Conservation (phyloP, 2,888 invertebrate genomes). For the Amblyteles armatorius region DNA sequence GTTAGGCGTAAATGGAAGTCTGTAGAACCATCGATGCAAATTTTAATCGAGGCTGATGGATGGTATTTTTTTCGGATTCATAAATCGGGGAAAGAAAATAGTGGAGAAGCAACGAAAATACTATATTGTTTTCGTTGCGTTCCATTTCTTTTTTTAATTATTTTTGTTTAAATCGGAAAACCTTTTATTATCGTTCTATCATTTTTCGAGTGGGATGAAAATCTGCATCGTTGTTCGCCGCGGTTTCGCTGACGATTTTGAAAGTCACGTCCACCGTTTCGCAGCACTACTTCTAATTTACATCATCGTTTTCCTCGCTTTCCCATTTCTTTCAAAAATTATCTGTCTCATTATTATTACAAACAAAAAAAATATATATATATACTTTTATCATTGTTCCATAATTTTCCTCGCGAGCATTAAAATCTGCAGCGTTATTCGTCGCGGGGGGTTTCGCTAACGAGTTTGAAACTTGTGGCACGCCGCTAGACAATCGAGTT, state of each 20-base stretch:
- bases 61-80: background rate
- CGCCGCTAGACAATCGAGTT: constrained; percentile 82
- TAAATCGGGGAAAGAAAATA: too few species aligned
- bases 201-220: too few species aligned
- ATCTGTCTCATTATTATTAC: too few species aligned
- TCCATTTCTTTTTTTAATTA: background rate
- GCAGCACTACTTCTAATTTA: too few species aligned
- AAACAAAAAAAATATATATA: too few species aligned
- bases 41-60: background rate
- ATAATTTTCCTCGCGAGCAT: too few species aligned
- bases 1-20: background rate
- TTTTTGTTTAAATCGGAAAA: background rate
- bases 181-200: background rate
- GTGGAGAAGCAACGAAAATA: too few species aligned
- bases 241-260: background rate
- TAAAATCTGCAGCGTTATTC: background rate
- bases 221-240: background rate
- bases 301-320: too few species aligned
- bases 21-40: background rate
- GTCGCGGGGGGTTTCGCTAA: background rate
- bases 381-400: too few species aligned
- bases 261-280: background rate
- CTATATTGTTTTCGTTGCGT: background rate
- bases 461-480: constrained; percentile 56
- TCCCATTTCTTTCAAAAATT: too few species aligned